phyloP scores from a whole-genome alignment of 37 sponge, comb jelly and placozoan species.

The Haliclona indistincta region DNA sequence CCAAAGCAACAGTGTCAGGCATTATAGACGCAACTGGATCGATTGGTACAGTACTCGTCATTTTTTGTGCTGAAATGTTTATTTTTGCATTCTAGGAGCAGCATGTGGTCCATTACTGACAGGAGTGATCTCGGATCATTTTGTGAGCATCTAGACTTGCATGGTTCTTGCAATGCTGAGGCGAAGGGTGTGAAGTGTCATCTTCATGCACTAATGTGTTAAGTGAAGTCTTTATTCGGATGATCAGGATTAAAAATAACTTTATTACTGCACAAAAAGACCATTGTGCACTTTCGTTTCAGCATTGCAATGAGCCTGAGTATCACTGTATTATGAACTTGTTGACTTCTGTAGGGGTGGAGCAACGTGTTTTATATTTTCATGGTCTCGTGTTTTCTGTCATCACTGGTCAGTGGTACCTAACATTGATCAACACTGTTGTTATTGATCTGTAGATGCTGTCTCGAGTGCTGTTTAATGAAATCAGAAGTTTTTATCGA shows the following conservation, averaged over 20 bases:
- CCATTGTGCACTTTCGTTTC: too few relatives aligned
- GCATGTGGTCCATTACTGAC: slow-evolving; percentile 26
- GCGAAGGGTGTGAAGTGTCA: too few relatives aligned
- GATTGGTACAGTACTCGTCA: too few relatives aligned
- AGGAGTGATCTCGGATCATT: slow-evolving; percentile 16
- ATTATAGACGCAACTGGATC: slow-evolving; percentile 64
- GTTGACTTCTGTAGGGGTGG: slow-evolving; percentile 42
- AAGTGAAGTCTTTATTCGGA: too few relatives aligned
- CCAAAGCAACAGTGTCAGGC: slow-evolving; percentile 68
- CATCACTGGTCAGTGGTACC: slow-evolving; percentile 71
- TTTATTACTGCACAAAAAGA: too few relatives aligned
- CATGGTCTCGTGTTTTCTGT: slow-evolving; percentile 68
- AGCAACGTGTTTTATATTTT: slow-evolving; percentile 72
- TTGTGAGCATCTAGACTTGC: slow-evolving; percentile 2
- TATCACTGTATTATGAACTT: too few relatives aligned
- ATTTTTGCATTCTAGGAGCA: too few relatives aligned
- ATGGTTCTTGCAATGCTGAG: background rate
- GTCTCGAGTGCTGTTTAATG: background rate
- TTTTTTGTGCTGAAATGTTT: too few relatives aligned
- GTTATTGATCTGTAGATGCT: background rate
- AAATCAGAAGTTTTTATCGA: background rate
- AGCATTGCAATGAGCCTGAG: too few relatives aligned
- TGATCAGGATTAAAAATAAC: too few relatives aligned
- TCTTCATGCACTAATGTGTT: too few relatives aligned
- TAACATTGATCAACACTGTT: background rate